phyloP scores from a whole-genome alignment of 2,797 vertebrate genomes.

The Coregonus suidteri region DNA sequence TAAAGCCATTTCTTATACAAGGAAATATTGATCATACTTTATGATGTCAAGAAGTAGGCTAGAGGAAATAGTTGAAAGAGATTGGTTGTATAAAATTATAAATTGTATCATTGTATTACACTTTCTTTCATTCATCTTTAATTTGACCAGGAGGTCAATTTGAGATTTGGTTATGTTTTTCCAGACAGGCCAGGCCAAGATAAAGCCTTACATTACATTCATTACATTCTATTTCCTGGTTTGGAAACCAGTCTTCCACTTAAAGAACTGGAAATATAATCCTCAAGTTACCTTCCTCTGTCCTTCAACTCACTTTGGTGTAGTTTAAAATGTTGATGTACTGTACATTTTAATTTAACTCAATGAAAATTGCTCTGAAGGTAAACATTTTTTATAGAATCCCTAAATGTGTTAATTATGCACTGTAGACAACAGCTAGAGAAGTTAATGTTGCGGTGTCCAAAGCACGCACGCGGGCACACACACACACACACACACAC shows the following conservation, averaged over 20 bases:
- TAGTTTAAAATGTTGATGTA: not conserved
- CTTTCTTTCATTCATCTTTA: no score
- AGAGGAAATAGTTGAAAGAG: not conserved
- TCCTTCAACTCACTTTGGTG: not conserved
- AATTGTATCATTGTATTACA: not conserved
- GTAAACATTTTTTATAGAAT: not conserved
- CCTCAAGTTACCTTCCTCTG: not conserved
- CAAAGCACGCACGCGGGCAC: not conserved
- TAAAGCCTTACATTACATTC: not conserved
- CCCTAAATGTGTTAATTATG: not conserved
- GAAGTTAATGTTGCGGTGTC: not conserved
- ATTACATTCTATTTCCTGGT: not conserved
- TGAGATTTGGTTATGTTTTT: not conserved
- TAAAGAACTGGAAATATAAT: not conserved
- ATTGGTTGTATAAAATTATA: not conserved
- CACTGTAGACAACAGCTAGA: not conserved
- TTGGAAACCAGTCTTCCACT: conserved; percentile 1
- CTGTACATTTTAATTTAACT: not conserved
- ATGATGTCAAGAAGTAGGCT: not conserved
- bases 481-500: not conserved
- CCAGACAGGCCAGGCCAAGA: not conserved
- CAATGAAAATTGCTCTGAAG: not conserved
- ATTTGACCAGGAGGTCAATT: not conserved
- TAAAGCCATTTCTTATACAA: not conserved
- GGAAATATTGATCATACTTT: not conserved